phyloP scores from a whole-genome alignment of 37 sponge, comb jelly and placozoan species.

The Halichondria panicea region DNA sequence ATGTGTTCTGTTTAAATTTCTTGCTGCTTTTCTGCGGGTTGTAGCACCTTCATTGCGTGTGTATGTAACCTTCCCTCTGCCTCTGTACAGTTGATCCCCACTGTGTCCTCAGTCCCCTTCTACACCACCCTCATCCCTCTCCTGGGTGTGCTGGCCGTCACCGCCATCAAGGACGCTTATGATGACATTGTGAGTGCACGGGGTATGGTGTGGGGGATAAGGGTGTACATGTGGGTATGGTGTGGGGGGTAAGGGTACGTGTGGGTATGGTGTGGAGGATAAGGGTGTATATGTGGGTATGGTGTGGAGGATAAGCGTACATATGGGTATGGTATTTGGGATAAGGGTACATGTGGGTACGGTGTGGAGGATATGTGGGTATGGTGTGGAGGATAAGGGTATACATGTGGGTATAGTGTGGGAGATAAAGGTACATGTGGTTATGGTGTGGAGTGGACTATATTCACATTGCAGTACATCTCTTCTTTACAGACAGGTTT shows the following conservation, averaged over 20 bases:
- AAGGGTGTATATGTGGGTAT: too few species aligned
- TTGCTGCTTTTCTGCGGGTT: too few species aligned
- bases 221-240: too few species aligned
- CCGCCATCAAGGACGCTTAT: conserved; percentile 92
- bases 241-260: too few species aligned
- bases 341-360: too few species aligned
- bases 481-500: not conserved
- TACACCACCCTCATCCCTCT: conserved; percentile 89
- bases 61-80: not conserved
- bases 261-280: not conserved
- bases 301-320: too few species aligned
- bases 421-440: too few species aligned
- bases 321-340: not conserved
- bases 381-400: not conserved
- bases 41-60: too few species aligned
- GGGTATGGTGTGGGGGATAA: not conserved
- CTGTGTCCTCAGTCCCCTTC: conserved; percentile 78
- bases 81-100: conserved; percentile 71
- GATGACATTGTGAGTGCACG: conserved; percentile 89
- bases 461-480: too few species aligned
- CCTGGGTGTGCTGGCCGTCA: conserved; percentile 75
- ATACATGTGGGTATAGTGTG: too few species aligned
- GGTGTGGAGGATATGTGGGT: too few species aligned
- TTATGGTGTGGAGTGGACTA: not conserved
- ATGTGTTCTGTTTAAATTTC: too few species aligned